These are phyloP conservation scores for Falco biarmicus DNA, from an alignment of 2,797 vertebrate genomes.

Conservation along the genomic window DNA sequence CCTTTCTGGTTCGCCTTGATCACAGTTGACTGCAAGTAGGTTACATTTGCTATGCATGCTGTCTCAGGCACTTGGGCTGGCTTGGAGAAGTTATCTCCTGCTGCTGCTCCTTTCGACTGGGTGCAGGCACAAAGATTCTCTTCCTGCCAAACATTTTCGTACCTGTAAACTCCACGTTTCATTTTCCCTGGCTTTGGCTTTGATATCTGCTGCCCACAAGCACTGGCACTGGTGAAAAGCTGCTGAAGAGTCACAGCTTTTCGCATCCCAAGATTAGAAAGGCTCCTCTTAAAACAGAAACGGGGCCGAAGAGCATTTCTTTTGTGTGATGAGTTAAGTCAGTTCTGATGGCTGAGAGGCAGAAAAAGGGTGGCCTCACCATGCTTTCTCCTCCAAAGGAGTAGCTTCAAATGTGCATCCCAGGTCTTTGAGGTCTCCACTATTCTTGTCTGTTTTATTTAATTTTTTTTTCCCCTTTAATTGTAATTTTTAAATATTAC, in stretches of 20 bases:
- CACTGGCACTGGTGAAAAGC: background rate
- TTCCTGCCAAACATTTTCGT: background rate
- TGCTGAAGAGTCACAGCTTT: background rate
- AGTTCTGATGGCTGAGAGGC: background rate
- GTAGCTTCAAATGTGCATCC: background rate
- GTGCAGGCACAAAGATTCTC: background rate
- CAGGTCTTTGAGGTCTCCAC: accelerated
- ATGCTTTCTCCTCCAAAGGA: background rate
- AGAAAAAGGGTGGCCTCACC: background rate
- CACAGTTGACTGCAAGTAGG: background rate
- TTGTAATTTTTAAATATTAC: background rate
- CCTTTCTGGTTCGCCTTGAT: background rate
- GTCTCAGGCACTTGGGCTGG: background rate
- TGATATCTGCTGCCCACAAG: constrained; percentile 7
- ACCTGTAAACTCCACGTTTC: background rate
- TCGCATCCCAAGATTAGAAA: background rate
- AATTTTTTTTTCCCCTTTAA: too few species aligned
- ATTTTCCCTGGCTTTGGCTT: background rate
- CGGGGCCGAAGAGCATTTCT: background rate
- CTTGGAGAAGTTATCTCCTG: background rate
- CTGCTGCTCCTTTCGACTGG: background rate
- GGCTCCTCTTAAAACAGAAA: background rate
- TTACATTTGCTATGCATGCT: background rate
- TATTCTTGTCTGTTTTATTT: background rate
- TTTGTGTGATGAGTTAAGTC: background rate